Conservation (phyloP, 2,888 invertebrate species). For the Athetis lepigone region DNA sequence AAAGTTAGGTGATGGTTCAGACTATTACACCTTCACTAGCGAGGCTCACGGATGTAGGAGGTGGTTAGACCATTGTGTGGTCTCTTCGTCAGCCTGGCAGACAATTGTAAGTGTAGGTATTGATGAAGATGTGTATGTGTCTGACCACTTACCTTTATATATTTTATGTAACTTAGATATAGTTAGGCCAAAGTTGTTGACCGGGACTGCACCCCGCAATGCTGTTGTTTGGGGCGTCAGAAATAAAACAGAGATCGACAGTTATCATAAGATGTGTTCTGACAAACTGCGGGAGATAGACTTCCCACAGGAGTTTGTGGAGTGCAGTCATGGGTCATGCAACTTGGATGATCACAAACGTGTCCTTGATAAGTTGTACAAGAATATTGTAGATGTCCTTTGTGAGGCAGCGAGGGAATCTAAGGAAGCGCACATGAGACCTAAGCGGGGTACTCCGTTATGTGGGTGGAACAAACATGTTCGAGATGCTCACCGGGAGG, state of each 20-base stretch:
- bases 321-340: constrained; percentile 7
- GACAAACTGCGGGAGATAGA: constrained; percentile 3
- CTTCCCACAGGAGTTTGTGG: constrained; percentile 2
- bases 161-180: neutral
- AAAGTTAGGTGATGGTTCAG: neutral
- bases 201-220: neutral
- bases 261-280: neutral
- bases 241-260: neutral
- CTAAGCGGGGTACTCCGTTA: no score
- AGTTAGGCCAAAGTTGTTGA: neutral
- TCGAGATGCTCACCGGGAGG: no score
- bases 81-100: constrained; percentile 1
- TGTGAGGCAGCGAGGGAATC: constrained; percentile 2
- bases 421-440: neutral
- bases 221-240: constrained; percentile 1
- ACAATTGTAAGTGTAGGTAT: neutral
- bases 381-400: constrained; percentile 1
- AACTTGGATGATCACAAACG: constrained; percentile 1
- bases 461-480: no score
- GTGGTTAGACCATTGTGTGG: constrained; percentile 5
- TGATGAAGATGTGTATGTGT: no score
- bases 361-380: neutral
- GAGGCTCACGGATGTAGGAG: no score
- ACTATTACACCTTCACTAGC: constrained; percentile 1
- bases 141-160: no score